These are phyloP conservation scores for Porites lutea DNA, from an alignment of 64 coral and sea anemone genomes.

Conservation along the genomic window DNA sequence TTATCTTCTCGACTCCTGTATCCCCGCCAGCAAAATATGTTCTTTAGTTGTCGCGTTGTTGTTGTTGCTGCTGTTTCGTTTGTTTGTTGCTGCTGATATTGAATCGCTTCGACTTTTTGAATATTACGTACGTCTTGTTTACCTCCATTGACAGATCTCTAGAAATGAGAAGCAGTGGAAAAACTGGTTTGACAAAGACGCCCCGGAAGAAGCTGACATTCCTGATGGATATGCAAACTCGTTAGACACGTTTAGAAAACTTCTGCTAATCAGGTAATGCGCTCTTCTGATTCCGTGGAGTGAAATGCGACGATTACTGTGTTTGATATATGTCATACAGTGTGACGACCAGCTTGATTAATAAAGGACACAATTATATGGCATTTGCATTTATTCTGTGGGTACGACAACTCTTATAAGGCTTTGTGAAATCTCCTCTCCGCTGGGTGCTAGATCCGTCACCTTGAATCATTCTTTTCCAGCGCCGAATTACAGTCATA, in stretches of 20 bases:
- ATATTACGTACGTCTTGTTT: background rate
- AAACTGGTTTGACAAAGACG: slow-evolving; percentile 99
- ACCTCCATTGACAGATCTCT: slow-evolving; percentile 47
- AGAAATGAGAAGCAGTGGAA: slow-evolving; percentile 99
- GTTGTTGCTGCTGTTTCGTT: too few relatives aligned
- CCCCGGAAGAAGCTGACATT: slow-evolving; percentile 89
- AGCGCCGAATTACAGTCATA: too few relatives aligned
- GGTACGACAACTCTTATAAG: too few relatives aligned
- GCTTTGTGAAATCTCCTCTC: too few relatives aligned
- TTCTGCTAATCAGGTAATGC: slow-evolving; percentile 88
- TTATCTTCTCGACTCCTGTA: background rate
- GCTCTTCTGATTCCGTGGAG: background rate
- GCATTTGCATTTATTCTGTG: too few relatives aligned
- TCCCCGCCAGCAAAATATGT: background rate
- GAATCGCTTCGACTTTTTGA: background rate
- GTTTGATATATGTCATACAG: too few relatives aligned
- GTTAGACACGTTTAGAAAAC: slow-evolving; percentile 94
- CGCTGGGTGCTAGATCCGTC: too few relatives aligned
- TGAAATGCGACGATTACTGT: too few relatives aligned
- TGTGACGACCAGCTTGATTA: too few relatives aligned
- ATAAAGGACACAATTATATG: too few relatives aligned
- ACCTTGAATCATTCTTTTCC: too few relatives aligned
- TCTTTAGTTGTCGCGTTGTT: background rate
- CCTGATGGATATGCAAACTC: slow-evolving; percentile 98
- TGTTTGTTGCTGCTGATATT: too few relatives aligned